Base-by-base conservation (phyloP, 2,113 vertebrate species). In the Hystrix brachyura region DNA sequence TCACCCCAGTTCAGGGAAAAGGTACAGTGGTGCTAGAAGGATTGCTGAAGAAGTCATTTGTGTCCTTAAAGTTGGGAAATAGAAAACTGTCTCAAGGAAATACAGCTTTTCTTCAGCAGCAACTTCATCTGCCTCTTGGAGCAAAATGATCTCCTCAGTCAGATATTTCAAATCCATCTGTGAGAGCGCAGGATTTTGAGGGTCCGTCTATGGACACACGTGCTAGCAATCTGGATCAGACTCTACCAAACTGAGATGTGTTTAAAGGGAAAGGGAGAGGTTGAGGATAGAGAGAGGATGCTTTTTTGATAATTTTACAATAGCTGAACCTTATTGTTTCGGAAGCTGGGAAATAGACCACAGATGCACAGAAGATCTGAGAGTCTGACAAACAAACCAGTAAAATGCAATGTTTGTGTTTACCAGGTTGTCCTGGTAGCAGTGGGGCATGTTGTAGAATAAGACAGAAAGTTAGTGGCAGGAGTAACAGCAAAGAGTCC, bases 221-320 rank as follows among this genome's bases (percentile, higher is more conserved):
- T 78, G 53, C 29, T 51, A 79, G 59, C 76, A 79, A 79, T 86
- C 84, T 57, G 53, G 14, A 69, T 62, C 23, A 46, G 19, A 21
- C 21, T 87, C 79, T 62, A 46, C 43, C 55, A 89, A 87, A 71
- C 80, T 43, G 57, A 83, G 57, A 83, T 64, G 82, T 88, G 64
- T 67, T 97, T 89, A 78, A 48, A 71, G 69, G 96, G 74, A 90
- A 76, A 46, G 83, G 60, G 55, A 94, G 67, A 94, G 67, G 59
- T 23, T 76, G 18, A 65, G 79, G 71, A 88, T 12, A 18, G 81
- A 95, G 46, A 34, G 21, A 59, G 86, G 23, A 60, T 25, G 7
- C 14, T 65, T 92, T 92, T 72, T 83, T 96, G 38, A 69, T 93
- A 92, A 38, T 57, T 85, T 87, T 82, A 27, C n/a, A 79, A 53